These are phyloP conservation scores for Odontesthes bonariensis DNA, from an alignment of 2,113 vertebrate species.

Conservation along the genomic window DNA sequence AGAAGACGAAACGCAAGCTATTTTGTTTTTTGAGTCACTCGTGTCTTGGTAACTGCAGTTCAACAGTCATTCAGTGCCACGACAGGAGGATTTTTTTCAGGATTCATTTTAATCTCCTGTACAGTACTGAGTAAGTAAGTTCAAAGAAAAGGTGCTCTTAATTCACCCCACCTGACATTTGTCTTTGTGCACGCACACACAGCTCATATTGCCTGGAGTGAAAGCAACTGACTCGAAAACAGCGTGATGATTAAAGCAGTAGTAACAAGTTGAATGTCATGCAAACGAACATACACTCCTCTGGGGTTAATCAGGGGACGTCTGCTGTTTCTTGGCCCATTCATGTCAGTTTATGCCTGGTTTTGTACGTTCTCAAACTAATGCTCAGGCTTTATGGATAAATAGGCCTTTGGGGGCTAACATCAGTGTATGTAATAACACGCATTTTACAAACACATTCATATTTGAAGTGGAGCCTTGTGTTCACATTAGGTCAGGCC, in stretches of 20 bases:
- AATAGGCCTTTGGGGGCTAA: constrained; percentile 31
- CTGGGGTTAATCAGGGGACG: constrained; percentile 27
- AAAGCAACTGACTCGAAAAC: constrained; percentile 40
- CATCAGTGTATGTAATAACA: constrained; percentile 24
- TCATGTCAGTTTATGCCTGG: constrained; percentile 12
- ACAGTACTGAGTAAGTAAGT: background rate
- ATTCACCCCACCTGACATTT: constrained; percentile 11
- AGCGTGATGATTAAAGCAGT: constrained; percentile 37
- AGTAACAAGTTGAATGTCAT: constrained; percentile 19
- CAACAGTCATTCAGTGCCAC: constrained; percentile 21
- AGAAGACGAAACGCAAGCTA: background rate
- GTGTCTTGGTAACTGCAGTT: background rate
- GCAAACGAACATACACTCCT: constrained; percentile 32
- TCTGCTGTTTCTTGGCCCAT: constrained; percentile 14
- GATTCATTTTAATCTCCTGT: background rate
- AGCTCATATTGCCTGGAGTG: constrained; percentile 4
- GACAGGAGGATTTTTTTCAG: constrained; percentile 22
- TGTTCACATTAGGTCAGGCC: constrained; percentile 48
- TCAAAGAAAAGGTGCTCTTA: background rate
- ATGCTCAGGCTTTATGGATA: constrained; percentile 23
- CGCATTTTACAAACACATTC: constrained; percentile 38
- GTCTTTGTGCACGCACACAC: constrained; percentile 16
- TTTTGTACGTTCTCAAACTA: constrained; percentile 38
- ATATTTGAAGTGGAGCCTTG: constrained; percentile 8
- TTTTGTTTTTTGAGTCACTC: background rate